These are phyloP conservation scores for Gopherus flavomarginatus DNA, from an alignment of 2,113 vertebrate species.

Conservation along the genomic window DNA sequence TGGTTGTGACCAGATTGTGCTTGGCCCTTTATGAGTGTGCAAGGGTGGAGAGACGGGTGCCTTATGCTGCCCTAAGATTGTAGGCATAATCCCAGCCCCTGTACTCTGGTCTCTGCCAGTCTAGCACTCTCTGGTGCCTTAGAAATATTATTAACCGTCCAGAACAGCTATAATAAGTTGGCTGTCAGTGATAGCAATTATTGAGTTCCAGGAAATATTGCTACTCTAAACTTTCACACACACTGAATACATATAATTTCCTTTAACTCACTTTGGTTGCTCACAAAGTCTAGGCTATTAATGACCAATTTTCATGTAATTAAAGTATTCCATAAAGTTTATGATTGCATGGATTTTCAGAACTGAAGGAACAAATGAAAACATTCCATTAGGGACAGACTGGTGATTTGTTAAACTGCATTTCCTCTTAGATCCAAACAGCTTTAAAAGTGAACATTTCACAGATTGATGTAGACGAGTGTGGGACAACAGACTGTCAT, in stretches of 20 bases:
- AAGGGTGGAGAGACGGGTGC: neutral
- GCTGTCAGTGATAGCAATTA: fast-evolving
- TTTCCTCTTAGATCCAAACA: conserved; percentile 81
- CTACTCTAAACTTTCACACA: neutral
- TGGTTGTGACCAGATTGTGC: neutral
- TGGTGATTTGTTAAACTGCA: neutral
- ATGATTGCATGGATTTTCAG: neutral
- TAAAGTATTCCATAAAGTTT: neutral
- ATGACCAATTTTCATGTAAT: neutral
- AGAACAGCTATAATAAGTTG: neutral
- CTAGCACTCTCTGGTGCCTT: neutral
- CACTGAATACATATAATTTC: neutral
- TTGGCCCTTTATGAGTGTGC: neutral
- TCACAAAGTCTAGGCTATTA: neutral
- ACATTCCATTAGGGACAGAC: neutral
- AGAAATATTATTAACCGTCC: neutral
- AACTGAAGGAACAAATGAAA: neutral
- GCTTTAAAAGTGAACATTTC: conserved; percentile 83
- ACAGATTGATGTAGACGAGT: conserved; percentile 86
- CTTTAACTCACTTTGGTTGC: neutral
- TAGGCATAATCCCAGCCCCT: fast-evolving
- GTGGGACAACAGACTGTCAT: conserved; percentile 76
- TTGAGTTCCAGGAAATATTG: neutral
- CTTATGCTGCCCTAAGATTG: neutral
- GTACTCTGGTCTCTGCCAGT: neutral